These are phyloP conservation scores for Gouania willdenowi DNA, from an alignment of 2,797 vertebrate genomes.

Conservation along the genomic window DNA sequence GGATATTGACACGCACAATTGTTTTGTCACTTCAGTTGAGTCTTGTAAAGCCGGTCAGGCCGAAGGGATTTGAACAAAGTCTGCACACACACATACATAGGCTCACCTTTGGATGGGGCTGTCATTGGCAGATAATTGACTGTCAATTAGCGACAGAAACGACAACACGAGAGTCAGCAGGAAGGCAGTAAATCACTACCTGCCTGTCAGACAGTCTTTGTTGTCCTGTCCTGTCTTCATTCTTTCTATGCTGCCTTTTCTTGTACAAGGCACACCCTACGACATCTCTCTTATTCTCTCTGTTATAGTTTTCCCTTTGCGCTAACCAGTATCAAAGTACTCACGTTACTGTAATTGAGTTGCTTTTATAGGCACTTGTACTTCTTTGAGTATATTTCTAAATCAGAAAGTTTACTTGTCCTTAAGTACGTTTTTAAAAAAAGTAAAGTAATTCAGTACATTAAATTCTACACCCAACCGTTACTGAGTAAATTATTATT, in stretches of 20 bases:
- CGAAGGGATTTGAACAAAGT: constrained; percentile 49
- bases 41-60: constrained; percentile 28
- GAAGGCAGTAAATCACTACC: constrained; percentile 60
- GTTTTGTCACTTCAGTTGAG: constrained; percentile 47
- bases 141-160: constrained; percentile 63
- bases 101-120: constrained; percentile 34
- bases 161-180: constrained; percentile 47
- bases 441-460: no score
- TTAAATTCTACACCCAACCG: no score
- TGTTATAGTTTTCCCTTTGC: background rate
- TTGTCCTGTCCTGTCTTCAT: constrained; percentile 21
- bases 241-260: constrained; percentile 8
- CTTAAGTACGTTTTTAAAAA: no score
- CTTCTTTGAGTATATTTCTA: no score
- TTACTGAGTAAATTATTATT: no score
- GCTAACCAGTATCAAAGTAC: no score
- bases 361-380: no score
- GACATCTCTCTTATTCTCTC: constrained; percentile 1
- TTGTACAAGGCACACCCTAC: background rate
- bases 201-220: constrained; percentile 44
- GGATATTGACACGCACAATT: constrained; percentile 31
- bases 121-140: constrained; percentile 65
- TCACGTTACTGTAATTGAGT: no score
- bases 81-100: constrained; percentile 26
- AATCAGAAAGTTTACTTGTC: no score